Evolutionary conservation across 2,888 invertebrate genomes (phyloP).

Genomic region (Chrysolina americana): DNA sequence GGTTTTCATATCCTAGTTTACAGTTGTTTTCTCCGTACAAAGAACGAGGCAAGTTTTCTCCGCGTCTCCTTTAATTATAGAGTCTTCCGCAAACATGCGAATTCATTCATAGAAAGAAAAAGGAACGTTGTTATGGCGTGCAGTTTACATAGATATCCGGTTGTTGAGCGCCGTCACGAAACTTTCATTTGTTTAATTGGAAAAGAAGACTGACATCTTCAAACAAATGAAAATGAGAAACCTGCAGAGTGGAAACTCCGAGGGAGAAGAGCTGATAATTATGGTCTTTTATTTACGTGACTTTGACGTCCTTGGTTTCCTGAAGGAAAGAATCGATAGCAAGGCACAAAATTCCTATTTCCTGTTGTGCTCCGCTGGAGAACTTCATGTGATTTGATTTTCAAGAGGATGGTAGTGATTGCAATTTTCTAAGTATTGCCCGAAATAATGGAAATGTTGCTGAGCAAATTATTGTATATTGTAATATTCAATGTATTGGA

Average conservation of each 20-base stretch:
- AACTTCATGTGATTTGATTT: not conserved
- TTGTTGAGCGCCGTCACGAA: constrained; percentile 16
- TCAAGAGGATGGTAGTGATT: no score
- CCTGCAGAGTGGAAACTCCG: constrained; percentile 13
- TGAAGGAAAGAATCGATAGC: not conserved
- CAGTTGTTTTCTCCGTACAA: no score
- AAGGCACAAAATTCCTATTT: not conserved
- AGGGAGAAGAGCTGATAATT: constrained; percentile 9
- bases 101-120: not conserved
- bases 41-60: not conserved
- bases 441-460: no score
- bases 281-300: constrained; percentile 16
- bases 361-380: not conserved
- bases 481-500: no score
- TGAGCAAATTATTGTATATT: no score
- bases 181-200: constrained; percentile 29
- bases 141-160: constrained; percentile 11
- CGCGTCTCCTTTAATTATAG: not conserved
- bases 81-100: not conserved
- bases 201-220: constrained; percentile 30
- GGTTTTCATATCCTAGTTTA: no score
- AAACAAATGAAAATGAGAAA: constrained; percentile 29
- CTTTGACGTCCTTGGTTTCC: not conserved
- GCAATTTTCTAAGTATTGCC: no score
- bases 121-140: not conserved